These are phyloP conservation scores for Fringilla coelebs DNA, from an alignment of 2,797 vertebrate species.

Conservation along the genomic window DNA sequence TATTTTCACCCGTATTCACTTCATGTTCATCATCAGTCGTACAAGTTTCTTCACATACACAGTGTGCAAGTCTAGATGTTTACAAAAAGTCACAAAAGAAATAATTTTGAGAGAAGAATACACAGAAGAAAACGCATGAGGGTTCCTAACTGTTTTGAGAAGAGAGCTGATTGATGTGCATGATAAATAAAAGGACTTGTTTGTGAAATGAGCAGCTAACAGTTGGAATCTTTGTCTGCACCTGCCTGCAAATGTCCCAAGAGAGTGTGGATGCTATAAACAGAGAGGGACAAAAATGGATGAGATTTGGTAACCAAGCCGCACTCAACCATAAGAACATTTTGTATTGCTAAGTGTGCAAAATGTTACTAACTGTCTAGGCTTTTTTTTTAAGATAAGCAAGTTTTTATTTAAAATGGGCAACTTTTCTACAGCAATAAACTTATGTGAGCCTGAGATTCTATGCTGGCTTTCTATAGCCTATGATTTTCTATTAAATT, in stretches of 20 bases:
- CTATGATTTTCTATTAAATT: not conserved
- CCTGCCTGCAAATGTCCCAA: not conserved
- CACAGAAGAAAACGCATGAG: not conserved
- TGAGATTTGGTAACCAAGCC: not conserved
- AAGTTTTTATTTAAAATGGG: not conserved
- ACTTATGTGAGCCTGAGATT: not conserved
- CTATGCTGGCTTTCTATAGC: not conserved
- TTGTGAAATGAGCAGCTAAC: not conserved
- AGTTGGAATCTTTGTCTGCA: not conserved
- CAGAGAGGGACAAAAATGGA: not conserved
- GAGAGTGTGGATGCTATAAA: not conserved
- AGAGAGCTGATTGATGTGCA: not conserved
- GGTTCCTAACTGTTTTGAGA: not conserved
- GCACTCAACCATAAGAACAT: not conserved
- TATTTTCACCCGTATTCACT: not conserved
- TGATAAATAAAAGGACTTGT: not conserved
- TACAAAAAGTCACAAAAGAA: not conserved
- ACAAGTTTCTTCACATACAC: not conserved
- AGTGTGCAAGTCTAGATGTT: not conserved
- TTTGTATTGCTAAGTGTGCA: not conserved
- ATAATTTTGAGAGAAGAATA: not conserved
- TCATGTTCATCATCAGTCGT: fast-evolving
- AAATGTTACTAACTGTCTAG: not conserved
- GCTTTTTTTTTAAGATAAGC: not conserved
- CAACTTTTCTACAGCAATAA: not conserved